These are phyloP conservation scores for Tipula vernalis DNA, from an alignment of 2,888 invertebrate genomes.

Conservation along the genomic window DNA sequence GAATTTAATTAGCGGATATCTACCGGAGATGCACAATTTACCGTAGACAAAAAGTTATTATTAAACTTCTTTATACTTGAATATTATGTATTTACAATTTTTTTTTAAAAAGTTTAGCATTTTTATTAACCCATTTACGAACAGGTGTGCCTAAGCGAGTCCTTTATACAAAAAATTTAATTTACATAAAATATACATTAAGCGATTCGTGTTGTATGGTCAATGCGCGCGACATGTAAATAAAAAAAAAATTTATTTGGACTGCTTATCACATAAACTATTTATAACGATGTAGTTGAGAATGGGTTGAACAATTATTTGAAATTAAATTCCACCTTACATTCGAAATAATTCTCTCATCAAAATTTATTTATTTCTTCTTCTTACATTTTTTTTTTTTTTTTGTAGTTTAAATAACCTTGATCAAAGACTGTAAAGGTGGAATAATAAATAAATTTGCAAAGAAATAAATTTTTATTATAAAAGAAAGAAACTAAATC, in stretches of 20 bases:
- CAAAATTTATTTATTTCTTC: not conserved
- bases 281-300: not conserved
- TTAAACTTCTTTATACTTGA: not conserved
- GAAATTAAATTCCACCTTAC: not conserved
- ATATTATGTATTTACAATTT: not conserved
- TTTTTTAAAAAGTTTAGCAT: too few relatives aligned
- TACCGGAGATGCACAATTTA: constrained; percentile 4
- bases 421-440: not conserved
- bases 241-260: not conserved
- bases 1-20: not conserved
- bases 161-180: not conserved
- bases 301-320: not conserved
- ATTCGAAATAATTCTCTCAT: not conserved
- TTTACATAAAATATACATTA: not conserved
- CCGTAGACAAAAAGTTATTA: not conserved
- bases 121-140: not conserved
- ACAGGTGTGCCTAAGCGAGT: not conserved
- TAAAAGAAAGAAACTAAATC: not conserved
- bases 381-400: not conserved
- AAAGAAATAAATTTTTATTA: not conserved
- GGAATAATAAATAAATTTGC: not conserved
- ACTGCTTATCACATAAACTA: not conserved
- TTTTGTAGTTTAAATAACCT: not conserved
- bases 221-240: too few relatives aligned
- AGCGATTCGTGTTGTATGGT: not conserved